Conservation (phyloP, 2,113 vertebrate species). For the Gavia stellata region DNA sequence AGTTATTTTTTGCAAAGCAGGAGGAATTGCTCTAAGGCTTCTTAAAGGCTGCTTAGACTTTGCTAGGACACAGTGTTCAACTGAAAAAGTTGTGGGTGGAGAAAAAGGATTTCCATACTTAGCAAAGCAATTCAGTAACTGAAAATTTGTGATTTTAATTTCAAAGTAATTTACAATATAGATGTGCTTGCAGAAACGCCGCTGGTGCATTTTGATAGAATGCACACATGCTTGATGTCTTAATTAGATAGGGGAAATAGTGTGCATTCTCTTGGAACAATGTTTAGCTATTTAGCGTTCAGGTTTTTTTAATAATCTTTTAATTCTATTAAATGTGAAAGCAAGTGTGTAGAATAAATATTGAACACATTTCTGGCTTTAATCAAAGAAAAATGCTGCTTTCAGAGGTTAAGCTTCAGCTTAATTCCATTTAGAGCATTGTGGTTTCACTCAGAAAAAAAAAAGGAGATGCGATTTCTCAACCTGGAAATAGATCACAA, state of each 20-base stretch:
- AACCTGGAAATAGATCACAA: background rate
- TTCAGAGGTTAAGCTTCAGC: background rate
- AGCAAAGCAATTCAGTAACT: background rate
- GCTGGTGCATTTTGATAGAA: background rate
- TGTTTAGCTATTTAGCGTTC: background rate
- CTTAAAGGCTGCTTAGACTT: background rate
- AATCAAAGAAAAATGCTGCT: background rate
- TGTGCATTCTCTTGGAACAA: background rate
- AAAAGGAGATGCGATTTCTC: background rate
- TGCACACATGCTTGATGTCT: background rate
- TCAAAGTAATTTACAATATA: background rate
- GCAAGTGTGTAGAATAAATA: background rate
- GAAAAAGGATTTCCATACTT: background rate
- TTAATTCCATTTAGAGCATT: background rate
- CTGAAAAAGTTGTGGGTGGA: background rate
- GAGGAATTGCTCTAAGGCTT: background rate
- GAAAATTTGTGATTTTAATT: slow-evolving; percentile 4
- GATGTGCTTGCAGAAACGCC: background rate
- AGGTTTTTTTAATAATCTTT: background rate
- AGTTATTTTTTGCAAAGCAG: background rate
- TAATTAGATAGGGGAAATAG: background rate
- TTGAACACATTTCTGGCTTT: background rate
- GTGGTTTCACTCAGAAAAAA: background rate
- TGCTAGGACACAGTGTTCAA: background rate
- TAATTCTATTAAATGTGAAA: slow-evolving; percentile 6